Base-by-base conservation (phyloP, 2,888 invertebrate genomes). In the Brachyopa scutellaris region DNA sequence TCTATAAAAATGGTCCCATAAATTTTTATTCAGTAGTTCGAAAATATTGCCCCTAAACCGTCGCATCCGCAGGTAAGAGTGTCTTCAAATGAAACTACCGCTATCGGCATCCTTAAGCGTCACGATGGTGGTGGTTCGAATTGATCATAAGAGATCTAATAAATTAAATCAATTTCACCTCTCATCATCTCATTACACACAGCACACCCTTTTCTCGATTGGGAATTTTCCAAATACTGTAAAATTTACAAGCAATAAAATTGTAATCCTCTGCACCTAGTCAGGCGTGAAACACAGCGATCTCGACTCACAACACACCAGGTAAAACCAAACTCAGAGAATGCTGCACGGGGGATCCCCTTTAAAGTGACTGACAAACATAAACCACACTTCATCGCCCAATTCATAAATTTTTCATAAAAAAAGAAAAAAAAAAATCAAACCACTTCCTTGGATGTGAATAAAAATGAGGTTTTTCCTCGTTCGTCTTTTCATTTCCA, bases 211-310 rank as follows among this genome's bases (percentile, higher is more conserved):
- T 11, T 17, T 23, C 31, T 29, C 21, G 19, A 29, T 31, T 31
- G n/a, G 8, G 17, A 9, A 17, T 31, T 9, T 15, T 0, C 13
- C 5, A 4, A 31, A 13, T 9, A 29, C 19, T 57, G 36, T 53
- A 33, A 62, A 74, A 66, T 66, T 74, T 59, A 57, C 59, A 66
- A 51, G 57, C 74, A 59, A 74, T 74, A 74, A 74, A 66, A 26
- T 26, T 51, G 38, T 13, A 42, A 74, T 59, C 42, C 29, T 76
- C 40, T 57, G 42, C 57, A 42, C 33, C 31, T 49, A 57, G 13
- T 11, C 57, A 59, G 15, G 74, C 74, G 66, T 74, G 59, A 47
- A 49, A 40, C 55, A 57, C 49, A 33, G 26, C 64, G 19, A 55
- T 13, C n/a, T 36, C n/a, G 21, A 47, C 45, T 38, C 69, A 45